A percentile compares a stretch with the other conserved stretches of the same genome.
phyloP scores from a whole-genome alignment of 2,797 vertebrate genomes.

The Heterohyrax brucei region DNA sequence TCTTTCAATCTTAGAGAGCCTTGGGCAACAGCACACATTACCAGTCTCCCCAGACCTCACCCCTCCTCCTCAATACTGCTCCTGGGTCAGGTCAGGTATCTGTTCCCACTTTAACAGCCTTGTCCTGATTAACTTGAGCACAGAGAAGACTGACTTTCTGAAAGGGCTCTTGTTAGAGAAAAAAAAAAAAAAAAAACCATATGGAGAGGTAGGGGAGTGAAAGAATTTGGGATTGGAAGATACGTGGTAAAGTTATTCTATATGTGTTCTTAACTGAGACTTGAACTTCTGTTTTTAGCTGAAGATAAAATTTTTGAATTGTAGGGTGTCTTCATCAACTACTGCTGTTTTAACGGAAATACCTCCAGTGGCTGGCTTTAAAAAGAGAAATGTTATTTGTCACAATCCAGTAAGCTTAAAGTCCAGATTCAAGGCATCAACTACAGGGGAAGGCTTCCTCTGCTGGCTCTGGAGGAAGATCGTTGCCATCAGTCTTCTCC shows the following conservation, averaged over 20 bases:
- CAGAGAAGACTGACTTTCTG: not conserved
- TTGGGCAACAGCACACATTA: not conserved
- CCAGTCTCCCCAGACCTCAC: not conserved
- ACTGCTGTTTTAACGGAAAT: no score
- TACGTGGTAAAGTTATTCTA: constrained; percentile 3
- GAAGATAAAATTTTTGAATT: constrained; percentile 48
- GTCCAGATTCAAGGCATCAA: no score
- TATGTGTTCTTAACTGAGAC: constrained; percentile 4
- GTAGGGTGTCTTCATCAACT: not conserved
- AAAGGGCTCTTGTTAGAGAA: not conserved
- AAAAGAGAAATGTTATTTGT: no score
- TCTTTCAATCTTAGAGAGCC: not conserved
- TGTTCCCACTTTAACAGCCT: not conserved
- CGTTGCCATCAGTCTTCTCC: no score
- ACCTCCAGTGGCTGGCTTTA: no score
- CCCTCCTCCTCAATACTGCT: not conserved
- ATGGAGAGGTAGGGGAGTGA: not conserved
- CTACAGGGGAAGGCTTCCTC: no score
- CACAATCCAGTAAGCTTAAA: no score
- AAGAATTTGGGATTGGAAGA: constrained; percentile 21
- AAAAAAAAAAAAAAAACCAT: constrained; percentile 1
- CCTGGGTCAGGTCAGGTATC: not conserved
- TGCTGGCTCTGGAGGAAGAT: no score
- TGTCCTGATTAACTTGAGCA: constrained; percentile 26
- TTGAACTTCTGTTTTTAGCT: constrained; percentile 33